Conservation (phyloP, 2,888 invertebrate genomes). For the Lumbricus terrestris region DNA sequence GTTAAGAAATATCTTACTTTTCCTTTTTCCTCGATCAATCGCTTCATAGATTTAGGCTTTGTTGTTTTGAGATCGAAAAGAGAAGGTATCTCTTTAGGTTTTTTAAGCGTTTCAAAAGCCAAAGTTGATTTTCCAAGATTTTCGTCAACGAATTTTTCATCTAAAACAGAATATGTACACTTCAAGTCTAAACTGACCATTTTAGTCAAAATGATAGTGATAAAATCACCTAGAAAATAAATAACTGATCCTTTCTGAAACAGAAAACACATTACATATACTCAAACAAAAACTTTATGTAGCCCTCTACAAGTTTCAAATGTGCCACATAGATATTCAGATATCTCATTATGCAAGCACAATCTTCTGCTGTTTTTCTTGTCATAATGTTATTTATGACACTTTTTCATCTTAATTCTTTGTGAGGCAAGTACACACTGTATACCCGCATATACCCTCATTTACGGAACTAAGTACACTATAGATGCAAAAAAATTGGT, state of each 20-base stretch:
- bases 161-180: background rate
- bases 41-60: conserved; percentile 12
- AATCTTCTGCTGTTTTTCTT: too few species aligned
- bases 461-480: too few species aligned
- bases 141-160: background rate
- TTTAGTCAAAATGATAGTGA: background rate
- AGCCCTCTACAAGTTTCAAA: background rate
- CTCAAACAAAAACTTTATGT: background rate
- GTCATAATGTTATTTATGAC: too few species aligned
- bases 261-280: background rate
- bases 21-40: background rate
- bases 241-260: background rate
- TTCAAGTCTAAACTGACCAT: background rate
- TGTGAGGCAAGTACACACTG: too few species aligned
- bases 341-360: too few species aligned
- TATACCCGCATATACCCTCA: too few species aligned
- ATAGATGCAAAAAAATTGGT: too few species aligned
- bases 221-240: background rate
- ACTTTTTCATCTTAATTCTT: too few species aligned
- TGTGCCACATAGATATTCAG: background rate
- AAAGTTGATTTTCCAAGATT: conserved; percentile 1
- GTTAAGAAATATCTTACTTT: conserved; percentile 9
- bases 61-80: conserved; percentile 13
- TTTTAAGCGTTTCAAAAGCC: background rate
- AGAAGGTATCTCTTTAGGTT: conserved; percentile 4